Evolutionary conservation across 2,113 vertebrate genomes (phyloP).

Genomic region (Zosterops borbonicus): DNA sequence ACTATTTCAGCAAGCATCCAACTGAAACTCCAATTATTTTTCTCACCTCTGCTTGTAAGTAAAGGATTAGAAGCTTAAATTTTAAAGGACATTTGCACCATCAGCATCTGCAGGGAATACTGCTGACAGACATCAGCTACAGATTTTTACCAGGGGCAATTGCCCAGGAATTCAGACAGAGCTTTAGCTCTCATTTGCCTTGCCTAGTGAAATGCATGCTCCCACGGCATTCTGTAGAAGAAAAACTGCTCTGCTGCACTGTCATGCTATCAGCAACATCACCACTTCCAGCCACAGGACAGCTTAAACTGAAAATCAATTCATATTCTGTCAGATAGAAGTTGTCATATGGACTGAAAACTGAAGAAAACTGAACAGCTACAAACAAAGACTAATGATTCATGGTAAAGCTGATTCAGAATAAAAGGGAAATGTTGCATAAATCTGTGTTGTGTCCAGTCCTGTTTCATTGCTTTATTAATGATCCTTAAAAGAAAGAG

Average conservation of each 20-base stretch:
- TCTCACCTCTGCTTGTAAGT: neutral
- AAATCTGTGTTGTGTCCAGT: conserved; percentile 3
- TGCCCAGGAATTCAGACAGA: neutral
- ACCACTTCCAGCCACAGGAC: neutral
- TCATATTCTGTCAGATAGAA: neutral
- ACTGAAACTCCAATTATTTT: neutral
- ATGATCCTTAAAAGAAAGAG: conserved; percentile 12
- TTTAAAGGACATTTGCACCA: neutral
- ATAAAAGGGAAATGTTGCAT: neutral
- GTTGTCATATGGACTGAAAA: neutral
- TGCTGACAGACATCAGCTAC: neutral
- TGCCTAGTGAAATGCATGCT: neutral
- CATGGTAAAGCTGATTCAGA: neutral
- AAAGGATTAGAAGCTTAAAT: neutral
- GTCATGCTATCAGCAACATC: neutral
- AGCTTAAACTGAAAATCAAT: neutral
- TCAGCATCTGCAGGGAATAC: neutral
- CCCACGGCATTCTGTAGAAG: neutral
- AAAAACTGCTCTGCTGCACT: neutral
- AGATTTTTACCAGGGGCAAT: neutral
- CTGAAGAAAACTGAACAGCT: neutral
- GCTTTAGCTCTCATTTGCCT: neutral
- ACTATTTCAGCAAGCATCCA: neutral
- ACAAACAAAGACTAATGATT: conserved; percentile 6
- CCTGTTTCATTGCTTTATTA: conserved; percentile 16